phyloP scores from a whole-genome alignment of 2,797 vertebrate genomes.

The Syndactyla subalaris region DNA sequence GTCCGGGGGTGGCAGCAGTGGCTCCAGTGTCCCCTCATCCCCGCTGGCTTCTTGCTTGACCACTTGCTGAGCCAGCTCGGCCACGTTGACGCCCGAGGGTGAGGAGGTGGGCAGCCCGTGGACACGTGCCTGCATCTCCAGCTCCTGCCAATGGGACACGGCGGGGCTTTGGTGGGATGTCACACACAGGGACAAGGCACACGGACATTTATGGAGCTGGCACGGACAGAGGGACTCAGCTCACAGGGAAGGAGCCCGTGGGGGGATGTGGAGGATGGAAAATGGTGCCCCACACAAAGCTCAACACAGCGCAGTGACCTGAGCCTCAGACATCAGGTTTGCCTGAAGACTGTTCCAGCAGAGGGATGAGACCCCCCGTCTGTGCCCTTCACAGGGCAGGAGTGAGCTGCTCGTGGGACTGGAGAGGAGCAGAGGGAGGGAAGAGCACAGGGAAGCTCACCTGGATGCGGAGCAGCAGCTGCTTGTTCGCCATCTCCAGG shows the following conservation, averaged over 20 bases:
- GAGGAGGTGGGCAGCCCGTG: slow-evolving; percentile 90
- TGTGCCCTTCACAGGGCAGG: rapidly evolving
- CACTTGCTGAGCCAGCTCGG: slow-evolving; percentile 83
- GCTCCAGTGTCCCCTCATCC: slow-evolving; percentile 80
- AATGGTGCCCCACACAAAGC: rapidly evolving
- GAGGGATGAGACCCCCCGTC: not conserved
- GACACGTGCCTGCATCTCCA: slow-evolving; percentile 94
- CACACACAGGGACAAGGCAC: rapidly evolving
- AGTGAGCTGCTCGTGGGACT: not conserved
- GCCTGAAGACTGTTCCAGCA: not conserved
- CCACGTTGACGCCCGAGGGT: slow-evolving; percentile 84
- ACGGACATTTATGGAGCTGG: rapidly evolving
- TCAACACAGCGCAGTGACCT: not conserved
- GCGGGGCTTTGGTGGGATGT: not conserved
- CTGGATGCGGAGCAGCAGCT: slow-evolving; percentile 94
- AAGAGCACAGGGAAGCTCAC: slow-evolving; percentile 63
- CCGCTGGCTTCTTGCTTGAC: slow-evolving; percentile 89
- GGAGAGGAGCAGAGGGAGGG: not conserved
- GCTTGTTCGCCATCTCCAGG: slow-evolving; percentile 95
- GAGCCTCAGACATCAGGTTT: not conserved
- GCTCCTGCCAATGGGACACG: slow-evolving; percentile 80
- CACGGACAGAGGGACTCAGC: not conserved
- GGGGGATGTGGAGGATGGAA: not conserved
- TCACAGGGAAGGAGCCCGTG: not conserved
- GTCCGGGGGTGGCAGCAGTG: slow-evolving; percentile 68